Evolutionary conservation across 1,140 invertebrate species (phyloP), one percentile per base, ranked within the genome.

Genomic region (Penaeus chinensis): DNA sequence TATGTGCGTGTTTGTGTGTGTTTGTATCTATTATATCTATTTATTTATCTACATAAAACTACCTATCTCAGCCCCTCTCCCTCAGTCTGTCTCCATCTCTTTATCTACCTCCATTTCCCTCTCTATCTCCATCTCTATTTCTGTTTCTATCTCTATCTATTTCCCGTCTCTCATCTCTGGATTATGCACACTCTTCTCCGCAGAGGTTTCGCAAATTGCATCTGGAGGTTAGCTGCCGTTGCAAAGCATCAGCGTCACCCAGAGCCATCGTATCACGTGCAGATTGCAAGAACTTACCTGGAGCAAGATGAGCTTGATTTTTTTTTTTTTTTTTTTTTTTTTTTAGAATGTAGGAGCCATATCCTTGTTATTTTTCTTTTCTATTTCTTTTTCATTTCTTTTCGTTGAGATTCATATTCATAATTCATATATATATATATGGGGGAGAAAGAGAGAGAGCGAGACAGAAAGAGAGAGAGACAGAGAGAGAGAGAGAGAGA

Each of bases 371-470:
- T 24, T 66, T 24, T 66, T 24, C 24, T 24, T 66, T 24, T 66
- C 63, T 66, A 4, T 66, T 24, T 66, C 63, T 66, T 24, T 66
- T 24, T 66, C 63, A 22, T 24, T 66, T 24, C 24, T 24, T 66
- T 24, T 22, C 24, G 18, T 65, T 66, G 24, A 5, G 20, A 66
- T 66, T 66, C 11, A 66, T 66, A 66, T 66, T 7, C 11, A 66
- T 66, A 66, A 66, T 66, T 7, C 11, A 66, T 66, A 66, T 66
- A 66, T 66, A 66, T 66, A 66, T 66, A 66, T 65, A 65, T 65
- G n/a, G 2, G 32, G 2, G 32, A 32, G 32, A 32, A 2, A 32
- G 32, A 32, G 32, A 32, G 32, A 32, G 32, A 32, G 32, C 0
- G 32, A 32, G 32, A 32, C 1, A 32, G 32, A 32, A 2, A 32